These are phyloP conservation scores for Liasis olivaceus DNA, from an alignment of 2,797 vertebrate genomes.

Conservation along the genomic window DNA sequence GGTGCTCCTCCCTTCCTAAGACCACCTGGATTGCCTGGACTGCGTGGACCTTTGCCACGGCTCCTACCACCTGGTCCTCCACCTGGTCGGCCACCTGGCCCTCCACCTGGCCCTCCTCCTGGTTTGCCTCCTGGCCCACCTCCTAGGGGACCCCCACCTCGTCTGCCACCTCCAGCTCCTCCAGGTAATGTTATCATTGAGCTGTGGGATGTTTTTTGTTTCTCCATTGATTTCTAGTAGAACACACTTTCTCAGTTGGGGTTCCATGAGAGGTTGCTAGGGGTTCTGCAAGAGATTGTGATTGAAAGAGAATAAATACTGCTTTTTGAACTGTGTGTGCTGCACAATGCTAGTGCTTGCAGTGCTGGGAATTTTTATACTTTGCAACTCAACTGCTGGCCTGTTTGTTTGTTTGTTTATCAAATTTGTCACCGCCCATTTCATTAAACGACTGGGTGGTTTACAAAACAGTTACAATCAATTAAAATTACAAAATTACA, in stretches of 20 bases:
- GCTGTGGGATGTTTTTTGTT: background rate
- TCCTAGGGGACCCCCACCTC: slow-evolving; percentile 91
- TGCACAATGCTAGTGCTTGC: background rate
- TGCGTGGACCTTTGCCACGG: slow-evolving; percentile 90
- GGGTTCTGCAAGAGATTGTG: background rate
- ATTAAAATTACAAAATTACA: too few relatives aligned
- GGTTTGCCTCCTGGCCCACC: slow-evolving; percentile 95
- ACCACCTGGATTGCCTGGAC: slow-evolving; percentile 89
- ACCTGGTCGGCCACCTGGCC: slow-evolving; percentile 86
- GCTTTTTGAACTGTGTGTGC: background rate
- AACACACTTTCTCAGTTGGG: background rate
- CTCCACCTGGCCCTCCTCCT: slow-evolving; percentile 94
- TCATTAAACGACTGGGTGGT: background rate
- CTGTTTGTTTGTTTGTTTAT: background rate
- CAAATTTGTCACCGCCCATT: too few relatives aligned
- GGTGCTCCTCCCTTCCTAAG: slow-evolving; percentile 95
- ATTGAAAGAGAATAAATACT: background rate
- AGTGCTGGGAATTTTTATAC: background rate
- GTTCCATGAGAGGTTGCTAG: background rate
- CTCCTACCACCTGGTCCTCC: slow-evolving; percentile 93
- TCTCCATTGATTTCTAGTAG: background rate
- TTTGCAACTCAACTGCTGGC: background rate
- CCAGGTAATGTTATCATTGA: slow-evolving; percentile 79
- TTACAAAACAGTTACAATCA: too few relatives aligned
- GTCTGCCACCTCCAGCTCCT: slow-evolving; percentile 90